phyloP scores from a whole-genome alignment of 2,113 vertebrate species.

The Phrynocephalus versicolor region DNA sequence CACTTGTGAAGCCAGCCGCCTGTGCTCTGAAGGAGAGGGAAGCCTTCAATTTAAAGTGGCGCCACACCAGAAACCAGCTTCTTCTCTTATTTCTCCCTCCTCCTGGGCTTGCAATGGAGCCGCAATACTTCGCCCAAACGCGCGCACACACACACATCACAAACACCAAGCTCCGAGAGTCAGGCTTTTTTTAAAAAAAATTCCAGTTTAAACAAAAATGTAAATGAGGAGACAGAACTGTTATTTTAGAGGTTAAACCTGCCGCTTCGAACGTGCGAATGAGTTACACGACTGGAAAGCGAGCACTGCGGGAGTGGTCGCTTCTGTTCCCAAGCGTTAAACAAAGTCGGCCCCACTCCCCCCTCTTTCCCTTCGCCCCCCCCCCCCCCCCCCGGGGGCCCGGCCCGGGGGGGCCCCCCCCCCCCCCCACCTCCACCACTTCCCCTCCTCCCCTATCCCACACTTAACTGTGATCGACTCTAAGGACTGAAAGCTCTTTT shows the following conservation, averaged over 20 bases:
- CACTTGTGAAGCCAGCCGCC: slow-evolving; percentile 41
- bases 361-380: background rate
- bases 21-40: slow-evolving; percentile 10
- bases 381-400: background rate
- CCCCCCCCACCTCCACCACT: background rate
- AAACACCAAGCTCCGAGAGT: slow-evolving; percentile 17
- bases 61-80: slow-evolving; percentile 66
- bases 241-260: no score
- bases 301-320: slow-evolving; percentile 2
- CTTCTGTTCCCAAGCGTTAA: background rate
- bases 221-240: background rate
- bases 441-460: background rate
- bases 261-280: background rate
- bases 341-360: slow-evolving; percentile 10
- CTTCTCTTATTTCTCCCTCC: background rate
- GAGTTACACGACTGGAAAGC: background rate
- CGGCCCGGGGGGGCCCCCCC: background rate
- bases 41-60: slow-evolving; percentile 71
- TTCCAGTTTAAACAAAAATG: slow-evolving; percentile 31
- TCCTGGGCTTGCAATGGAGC: slow-evolving; percentile 53
- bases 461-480: background rate
- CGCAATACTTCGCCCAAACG: slow-evolving; percentile 57
- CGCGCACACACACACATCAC: slow-evolving; percentile 33
- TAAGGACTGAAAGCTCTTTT: background rate
- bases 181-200: slow-evolving; percentile 18